Evolutionary conservation across 1,140 invertebrate genomes (phyloP), one percentile per base, ranked within the genome.

Genomic region (Pachypeltis micranthus): DNA sequence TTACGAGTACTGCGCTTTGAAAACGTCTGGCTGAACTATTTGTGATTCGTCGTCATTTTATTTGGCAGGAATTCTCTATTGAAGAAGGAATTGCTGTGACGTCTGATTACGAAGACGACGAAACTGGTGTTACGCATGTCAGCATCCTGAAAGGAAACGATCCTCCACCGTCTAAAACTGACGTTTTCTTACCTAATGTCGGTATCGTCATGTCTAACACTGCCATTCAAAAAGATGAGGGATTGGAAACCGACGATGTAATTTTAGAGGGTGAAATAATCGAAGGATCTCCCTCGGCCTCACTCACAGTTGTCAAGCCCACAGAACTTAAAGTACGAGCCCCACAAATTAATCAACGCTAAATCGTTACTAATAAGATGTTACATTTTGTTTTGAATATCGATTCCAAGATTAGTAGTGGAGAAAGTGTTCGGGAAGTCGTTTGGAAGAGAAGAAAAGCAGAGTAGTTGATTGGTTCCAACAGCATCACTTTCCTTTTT

Each of bases 161-260:
- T n/a, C n/a, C n/a, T n/a, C n/a, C n/a, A n/a, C n/a, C n/a, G n/a
- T n/a, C n/a, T n/a, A 65, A 63, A 34, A 66, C 63, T 3, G 81
- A 83, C 65, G 72, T 76, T 12, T 84, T 83, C 64, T 71, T 83
- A 27, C 83, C 83, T 1, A 78, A 77, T 44, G 82, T 84, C 28
- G 83, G 83, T 24, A 85, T 84, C 63, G 81, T 85, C 1, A 83
- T 84, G 81, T 74, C 73, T 25, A 67, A 72, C 1, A 69, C 69
- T 0, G 39, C 71, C 1, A 64, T 67, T 0, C 44, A 66, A 19
- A 1, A 72, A 10, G 65, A 74, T 0, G 60, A 70, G 14, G 47
- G 4, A 16, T 26, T 69, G 28, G 65, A 68, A 29, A 51, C 64
- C 7, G 57, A 59, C 19, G 57, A 59, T 25, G 57, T 59, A 1